These are phyloP conservation scores for Paratrypauchen microcephalus DNA, from an alignment of 2,797 vertebrate genomes.

Conservation along the genomic window DNA sequence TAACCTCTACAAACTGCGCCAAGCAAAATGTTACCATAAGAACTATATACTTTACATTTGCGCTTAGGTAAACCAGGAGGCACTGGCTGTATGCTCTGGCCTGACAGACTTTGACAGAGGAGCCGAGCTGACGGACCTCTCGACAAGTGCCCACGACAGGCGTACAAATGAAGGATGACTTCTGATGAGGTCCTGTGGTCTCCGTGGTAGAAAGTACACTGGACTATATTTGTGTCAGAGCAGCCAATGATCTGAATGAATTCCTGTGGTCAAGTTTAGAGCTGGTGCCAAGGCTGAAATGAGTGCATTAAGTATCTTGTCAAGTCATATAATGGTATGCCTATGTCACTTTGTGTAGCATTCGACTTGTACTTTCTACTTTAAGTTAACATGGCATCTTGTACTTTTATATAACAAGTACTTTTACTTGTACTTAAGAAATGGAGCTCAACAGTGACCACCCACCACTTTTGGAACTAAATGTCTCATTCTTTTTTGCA, in stretches of 20 bases:
- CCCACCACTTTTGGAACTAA: not conserved
- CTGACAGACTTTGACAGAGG: conserved; percentile 67
- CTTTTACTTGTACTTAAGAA: no score
- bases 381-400: not conserved
- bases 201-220: conserved; percentile 69
- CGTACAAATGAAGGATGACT: conserved; percentile 75
- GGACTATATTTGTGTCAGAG: conserved; percentile 79
- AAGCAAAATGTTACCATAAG: conserved; percentile 17
- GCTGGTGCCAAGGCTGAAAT: conserved; percentile 64
- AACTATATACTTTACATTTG: conserved; percentile 44
- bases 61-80: conserved; percentile 21
- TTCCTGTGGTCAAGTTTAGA: conserved; percentile 72
- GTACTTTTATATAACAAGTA: no score
- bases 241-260: conserved; percentile 78
- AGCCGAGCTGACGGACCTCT: conserved; percentile 64
- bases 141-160: conserved; percentile 70
- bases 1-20: not conserved
- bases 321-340: conserved; percentile 11
- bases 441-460: no score
- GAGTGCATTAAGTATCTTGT: conserved; percentile 57
- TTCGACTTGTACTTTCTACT: not conserved
- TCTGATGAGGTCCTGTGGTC: conserved; percentile 78
- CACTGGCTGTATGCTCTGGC: conserved; percentile 35
- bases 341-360: conserved; percentile 43
- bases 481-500: not conserved